A percentile compares a stretch with the other conserved stretches of the same genome.
Conservation (phyloP, 2,888 invertebrate genomes). For the Cataglyphis albicans region DNA sequence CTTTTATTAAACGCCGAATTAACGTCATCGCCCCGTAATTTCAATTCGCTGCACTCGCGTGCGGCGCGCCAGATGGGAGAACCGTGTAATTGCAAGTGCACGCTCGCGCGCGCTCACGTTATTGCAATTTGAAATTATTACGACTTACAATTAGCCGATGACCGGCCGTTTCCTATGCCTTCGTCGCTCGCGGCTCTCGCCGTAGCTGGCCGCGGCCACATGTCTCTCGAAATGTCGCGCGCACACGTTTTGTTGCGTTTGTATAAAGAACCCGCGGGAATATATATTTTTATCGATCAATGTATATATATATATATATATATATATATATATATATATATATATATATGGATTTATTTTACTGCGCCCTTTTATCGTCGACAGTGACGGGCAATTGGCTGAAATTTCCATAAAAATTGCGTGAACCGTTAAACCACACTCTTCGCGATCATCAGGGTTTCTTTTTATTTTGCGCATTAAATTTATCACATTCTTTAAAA, state of each 20-base stretch:
- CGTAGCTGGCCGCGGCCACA: background rate
- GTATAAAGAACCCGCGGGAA: background rate
- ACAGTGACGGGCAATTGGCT: conserved; percentile 17
- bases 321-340: background rate
- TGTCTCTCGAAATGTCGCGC: conserved; percentile 9
- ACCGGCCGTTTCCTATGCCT: conserved; percentile 15
- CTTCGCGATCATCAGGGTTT: background rate
- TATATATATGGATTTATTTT: conserved; percentile 22
- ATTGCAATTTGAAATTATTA: conserved; percentile 54
- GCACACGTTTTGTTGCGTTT: background rate
- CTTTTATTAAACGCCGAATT: conserved; percentile 73
- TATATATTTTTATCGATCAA: no score
- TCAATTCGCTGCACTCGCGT: conserved; percentile 54
- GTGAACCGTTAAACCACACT: conserved; percentile 5
- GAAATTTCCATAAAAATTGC: conserved; percentile 44
- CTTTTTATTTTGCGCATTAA: conserved; percentile 21
- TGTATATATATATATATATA: no score
- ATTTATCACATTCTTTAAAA: background rate
- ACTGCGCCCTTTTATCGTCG: conserved; percentile 15
- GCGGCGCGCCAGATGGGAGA: conserved; percentile 50
- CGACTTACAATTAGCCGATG: conserved; percentile 54
- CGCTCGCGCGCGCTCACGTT: conserved; percentile 42
- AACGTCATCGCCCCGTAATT: conserved; percentile 62
- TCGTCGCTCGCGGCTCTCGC: background rate
- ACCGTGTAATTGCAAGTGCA: conserved; percentile 49